Base-by-base conservation (phyloP, 2,888 invertebrate species). In the Drosophila colorata region DNA sequence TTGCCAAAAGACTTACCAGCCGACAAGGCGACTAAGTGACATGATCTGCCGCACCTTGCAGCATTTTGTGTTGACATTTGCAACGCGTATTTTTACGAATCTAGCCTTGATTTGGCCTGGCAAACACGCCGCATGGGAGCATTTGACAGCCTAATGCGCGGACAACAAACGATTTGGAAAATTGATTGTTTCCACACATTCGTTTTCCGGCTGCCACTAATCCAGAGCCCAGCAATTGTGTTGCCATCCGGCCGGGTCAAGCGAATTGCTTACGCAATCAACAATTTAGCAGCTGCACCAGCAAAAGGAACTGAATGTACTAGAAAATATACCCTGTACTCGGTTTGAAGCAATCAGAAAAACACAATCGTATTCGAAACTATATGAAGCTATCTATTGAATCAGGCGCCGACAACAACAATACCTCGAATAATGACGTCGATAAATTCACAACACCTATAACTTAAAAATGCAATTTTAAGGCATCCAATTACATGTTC, bases 141-240 rank as follows among this genome's bases (percentile, higher is more conserved):
- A 69, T 73, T 64, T 78, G 80, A 80, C 76, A 80, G 70, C 68
- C 64, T 68, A 83, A 80, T 70, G 72, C 69, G 47, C 65, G 61
- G 47, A 56, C 65, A 73, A 67, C 74, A 74, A 71, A 55, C 78
- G 75, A 83, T 74, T 74, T 65, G 55, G 68, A 76, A 74, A 86
- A 83, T 83, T 86, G 74, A 86, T 83, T 83, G 69, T 69, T 52
- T 69, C 61, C 73, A 66, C 74, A 71, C 59, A 68, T 53, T n/a
- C 43, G 35, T 51, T 68, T 58, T 41, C 57, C 47, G 33, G 33
- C 40, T 35, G 52, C 25, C 67, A 43, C 25, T 47, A 48, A 73
- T 53, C 60, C 14, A 31, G n/a, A 25, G 16, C 18, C 18, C 20
- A 40, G 23, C 49, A 51, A 56, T 48, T 64, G 51, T 11, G 25